phyloP scores from a whole-genome alignment of 2,113 vertebrate species.

The Ailurus styani region DNA sequence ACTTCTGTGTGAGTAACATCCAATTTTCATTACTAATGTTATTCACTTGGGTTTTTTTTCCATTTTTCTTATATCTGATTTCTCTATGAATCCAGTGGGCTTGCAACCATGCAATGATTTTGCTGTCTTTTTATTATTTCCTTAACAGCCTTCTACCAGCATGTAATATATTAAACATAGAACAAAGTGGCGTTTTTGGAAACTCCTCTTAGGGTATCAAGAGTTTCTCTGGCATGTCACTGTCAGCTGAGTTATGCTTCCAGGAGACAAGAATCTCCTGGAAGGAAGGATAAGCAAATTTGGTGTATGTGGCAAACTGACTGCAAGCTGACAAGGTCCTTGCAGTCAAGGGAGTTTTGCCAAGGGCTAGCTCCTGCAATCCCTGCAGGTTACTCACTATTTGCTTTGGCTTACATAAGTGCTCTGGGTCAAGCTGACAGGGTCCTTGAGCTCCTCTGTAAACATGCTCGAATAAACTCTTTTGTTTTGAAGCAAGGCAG shows the following conservation, averaged over 20 bases:
- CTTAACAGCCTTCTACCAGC: neutral
- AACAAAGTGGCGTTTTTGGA: neutral
- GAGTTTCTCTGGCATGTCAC: neutral
- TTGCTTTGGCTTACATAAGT: no score
- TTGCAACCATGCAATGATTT: neutral
- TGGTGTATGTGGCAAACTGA: no score
- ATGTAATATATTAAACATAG: neutral
- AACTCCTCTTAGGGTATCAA: neutral
- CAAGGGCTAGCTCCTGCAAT: no score
- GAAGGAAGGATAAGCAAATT: neutral
- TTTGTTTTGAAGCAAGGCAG: no score
- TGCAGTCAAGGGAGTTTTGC: no score
- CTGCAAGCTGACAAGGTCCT: no score
- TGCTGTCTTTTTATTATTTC: neutral
- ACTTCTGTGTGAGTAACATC: neutral
- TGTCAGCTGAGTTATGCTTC: neutral
- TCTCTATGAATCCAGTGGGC: neutral
- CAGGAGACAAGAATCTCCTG: neutral
- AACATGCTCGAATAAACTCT: no score
- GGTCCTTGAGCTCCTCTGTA: no score
- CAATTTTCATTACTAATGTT: neutral
- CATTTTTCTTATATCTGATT: neutral
- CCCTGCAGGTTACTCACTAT: no score
- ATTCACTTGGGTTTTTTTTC: neutral
- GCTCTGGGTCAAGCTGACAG: no score